A percentile compares a stretch with the other conserved stretches of the same genome.
phyloP scores from a whole-genome alignment of 2,113 vertebrate genomes.

The Holacanthus passer region DNA sequence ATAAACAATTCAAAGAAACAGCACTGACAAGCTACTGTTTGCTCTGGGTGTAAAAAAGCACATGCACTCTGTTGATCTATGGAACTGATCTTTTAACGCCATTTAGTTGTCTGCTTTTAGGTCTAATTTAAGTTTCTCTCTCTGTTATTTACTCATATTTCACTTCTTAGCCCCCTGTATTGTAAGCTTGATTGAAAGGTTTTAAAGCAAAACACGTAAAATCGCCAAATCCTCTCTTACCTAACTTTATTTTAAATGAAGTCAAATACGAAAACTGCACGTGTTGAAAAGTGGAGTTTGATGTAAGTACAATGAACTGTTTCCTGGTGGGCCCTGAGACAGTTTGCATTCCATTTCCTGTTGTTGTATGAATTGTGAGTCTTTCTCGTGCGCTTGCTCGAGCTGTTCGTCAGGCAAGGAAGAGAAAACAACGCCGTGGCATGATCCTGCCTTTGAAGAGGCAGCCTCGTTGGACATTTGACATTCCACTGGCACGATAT shows the following conservation, averaged over 20 bases:
- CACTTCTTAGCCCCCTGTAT: neutral
- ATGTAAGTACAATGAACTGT: neutral
- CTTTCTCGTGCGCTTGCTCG: constrained; percentile 3
- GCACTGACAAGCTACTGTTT: too few relatives aligned
- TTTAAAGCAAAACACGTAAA: neutral
- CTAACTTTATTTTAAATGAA: neutral
- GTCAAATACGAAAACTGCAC: neutral
- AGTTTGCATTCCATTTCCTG: constrained; percentile 21
- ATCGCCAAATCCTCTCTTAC: too few relatives aligned
- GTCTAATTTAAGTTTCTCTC: neutral
- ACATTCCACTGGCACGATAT: constrained; percentile 74
- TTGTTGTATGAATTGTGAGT: neutral
- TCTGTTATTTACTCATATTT: neutral
- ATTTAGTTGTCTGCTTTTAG: neutral
- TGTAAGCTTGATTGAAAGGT: neutral
- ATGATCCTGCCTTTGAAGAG: constrained; percentile 47
- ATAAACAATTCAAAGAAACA: neutral
- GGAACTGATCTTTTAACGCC: neutral
- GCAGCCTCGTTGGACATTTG: constrained; percentile 48
- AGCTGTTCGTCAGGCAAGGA: constrained; percentile 10
- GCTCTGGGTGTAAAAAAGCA: too few relatives aligned
- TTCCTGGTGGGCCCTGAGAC: neutral
- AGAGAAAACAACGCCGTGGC: constrained; percentile 39
- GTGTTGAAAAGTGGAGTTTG: neutral
- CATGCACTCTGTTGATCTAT: too few relatives aligned